phyloP scores from a whole-genome alignment of 2,797 vertebrate genomes.

The Bradypodion pumilum region DNA sequence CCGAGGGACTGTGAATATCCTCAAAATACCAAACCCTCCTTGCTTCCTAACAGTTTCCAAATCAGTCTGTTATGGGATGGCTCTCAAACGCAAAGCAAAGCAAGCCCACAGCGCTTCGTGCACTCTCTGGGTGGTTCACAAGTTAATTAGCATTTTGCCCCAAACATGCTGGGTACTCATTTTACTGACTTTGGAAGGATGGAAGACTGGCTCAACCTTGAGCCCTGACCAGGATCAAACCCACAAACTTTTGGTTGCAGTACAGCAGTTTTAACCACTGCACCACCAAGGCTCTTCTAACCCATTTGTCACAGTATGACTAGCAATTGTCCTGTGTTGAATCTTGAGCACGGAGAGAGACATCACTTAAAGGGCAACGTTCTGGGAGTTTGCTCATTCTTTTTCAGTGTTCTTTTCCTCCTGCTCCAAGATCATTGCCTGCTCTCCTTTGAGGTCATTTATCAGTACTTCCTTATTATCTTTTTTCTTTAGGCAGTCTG shows the following conservation, averaged over 20 bases:
- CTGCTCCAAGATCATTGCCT: accelerated
- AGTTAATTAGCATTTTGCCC: too few relatives aligned
- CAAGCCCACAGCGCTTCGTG: too few relatives aligned
- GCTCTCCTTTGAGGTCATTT: slow-evolving; percentile 36
- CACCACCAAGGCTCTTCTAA: too few relatives aligned
- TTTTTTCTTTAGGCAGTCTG: slow-evolving; percentile 14
- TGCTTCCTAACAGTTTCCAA: neutral
- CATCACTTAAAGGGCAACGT: neutral
- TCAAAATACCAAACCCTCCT: neutral
- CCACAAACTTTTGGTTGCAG: too few relatives aligned
- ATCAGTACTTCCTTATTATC: slow-evolving; percentile 31
- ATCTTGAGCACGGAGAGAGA: neutral
- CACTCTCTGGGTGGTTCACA: too few relatives aligned
- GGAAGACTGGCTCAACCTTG: too few relatives aligned
- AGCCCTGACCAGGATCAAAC: too few relatives aligned
- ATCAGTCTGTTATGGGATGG: neutral
- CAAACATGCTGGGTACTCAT: too few relatives aligned
- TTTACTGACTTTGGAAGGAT: too few relatives aligned
- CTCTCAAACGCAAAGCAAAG: too few relatives aligned
- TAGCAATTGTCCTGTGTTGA: neutral
- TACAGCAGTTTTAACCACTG: too few relatives aligned
- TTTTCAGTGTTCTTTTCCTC: neutral
- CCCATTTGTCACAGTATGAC: neutral
- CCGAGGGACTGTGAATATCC: neutral
- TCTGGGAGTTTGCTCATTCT: neutral